phyloP scores from a whole-genome alignment of 2,888 invertebrate genomes.

The Perdita meconis region DNA sequence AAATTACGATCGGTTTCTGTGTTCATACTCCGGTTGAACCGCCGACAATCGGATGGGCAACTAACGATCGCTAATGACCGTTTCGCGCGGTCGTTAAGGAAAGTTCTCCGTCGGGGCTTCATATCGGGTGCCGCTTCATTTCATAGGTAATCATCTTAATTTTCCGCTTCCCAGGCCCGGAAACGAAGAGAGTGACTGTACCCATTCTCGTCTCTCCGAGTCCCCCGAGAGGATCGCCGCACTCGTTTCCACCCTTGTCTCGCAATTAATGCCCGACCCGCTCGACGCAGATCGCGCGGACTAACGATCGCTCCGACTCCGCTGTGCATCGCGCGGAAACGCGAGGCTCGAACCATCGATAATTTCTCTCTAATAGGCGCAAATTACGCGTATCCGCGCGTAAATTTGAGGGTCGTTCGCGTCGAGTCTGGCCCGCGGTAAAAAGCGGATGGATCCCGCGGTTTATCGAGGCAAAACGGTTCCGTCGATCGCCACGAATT shows the following conservation, averaged over 20 bases:
- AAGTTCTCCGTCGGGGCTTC: constrained; percentile 47
- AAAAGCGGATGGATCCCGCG: not conserved
- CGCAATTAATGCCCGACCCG: constrained; percentile 50
- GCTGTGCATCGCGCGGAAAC: not conserved
- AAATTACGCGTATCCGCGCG: not conserved
- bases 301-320: constrained; percentile 46
- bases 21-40: constrained; percentile 15
- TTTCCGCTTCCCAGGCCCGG: constrained; percentile 62
- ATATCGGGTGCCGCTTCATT: constrained; percentile 53
- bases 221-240: constrained; percentile 18
- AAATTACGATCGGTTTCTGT: constrained; percentile 4
- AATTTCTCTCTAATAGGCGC: not conserved
- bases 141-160: constrained; percentile 65
- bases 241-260: constrained; percentile 48
- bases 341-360: constrained; percentile 19
- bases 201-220: constrained; percentile 22
- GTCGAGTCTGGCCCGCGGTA: not conserved
- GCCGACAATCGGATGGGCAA: constrained; percentile 24
- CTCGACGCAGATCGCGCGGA: not conserved
- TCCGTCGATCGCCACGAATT: not conserved
- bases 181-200: constrained; percentile 44
- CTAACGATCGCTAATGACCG: constrained; percentile 70
- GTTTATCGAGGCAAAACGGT: not conserved
- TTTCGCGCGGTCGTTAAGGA: constrained; percentile 66
- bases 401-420: not conserved